Base-by-base conservation (phyloP, 2,113 vertebrate genomes). In the Murina feae region DNA sequence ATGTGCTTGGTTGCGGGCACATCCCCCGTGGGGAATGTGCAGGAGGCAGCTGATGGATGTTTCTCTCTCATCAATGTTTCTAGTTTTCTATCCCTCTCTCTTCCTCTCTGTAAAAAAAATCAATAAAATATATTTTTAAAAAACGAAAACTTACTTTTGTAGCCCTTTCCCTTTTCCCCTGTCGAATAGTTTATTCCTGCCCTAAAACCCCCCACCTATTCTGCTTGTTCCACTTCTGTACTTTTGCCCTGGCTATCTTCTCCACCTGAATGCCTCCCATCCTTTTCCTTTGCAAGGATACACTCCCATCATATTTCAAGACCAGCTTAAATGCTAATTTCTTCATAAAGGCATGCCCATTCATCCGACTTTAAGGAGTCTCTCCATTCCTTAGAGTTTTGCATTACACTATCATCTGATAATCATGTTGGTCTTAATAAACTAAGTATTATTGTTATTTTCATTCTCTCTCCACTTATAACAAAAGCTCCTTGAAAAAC, bases 321-420 rank as follows among this genome's bases (percentile, higher is more conserved):
- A 83, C 23, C 75, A 86, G 80, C 17, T 94, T 74, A 90, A 89
- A 90, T 65, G 53, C n/a, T 79, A 55, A 71, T 14, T 76, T 89
- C 65, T 88, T 44, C 75, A 83, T 42, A 86, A 94, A 87, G 47
- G 51, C 17, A 82, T 9, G 37, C 25, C 69, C 49, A 83, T 60
- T 74, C 35, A 94, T 58, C n/a, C 25, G 32, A 94, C 18, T 71
- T 90, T 58, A 72, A 96, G 28, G n/a, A 6, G 49, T 94, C 55
- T 84, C 74, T 72, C 69, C 47, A n/a, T 86, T 78, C 60, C 84
- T 69, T 47, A 35, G 51, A 49, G 32, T 91, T 96, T 39, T 84
- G 37, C n/a, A 66, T 72, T 91, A 91, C 32, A 78, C 8, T 47
- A 39, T 55, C 53, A 78, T 47, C 16, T 88, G 53, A 79, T 79